These are phyloP conservation scores for Diachasmimorpha longicaudata DNA, from an alignment of 1,140 invertebrate genomes.

Conservation along the genomic window DNA sequence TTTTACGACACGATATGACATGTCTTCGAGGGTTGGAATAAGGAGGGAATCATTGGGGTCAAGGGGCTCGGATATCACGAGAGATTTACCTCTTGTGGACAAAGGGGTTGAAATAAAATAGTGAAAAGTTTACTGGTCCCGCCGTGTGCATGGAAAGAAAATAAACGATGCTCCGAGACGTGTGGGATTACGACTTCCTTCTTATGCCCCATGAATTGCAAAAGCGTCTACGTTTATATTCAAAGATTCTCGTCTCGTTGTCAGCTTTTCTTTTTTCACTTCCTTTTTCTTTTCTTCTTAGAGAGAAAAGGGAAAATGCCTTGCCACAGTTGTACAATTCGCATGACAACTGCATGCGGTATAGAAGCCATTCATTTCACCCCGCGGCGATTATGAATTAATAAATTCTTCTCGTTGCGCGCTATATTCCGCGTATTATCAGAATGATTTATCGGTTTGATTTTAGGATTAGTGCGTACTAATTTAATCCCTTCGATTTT, in stretches of 20 bases:
- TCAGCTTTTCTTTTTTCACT: slow-evolving; percentile 23
- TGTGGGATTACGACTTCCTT: slow-evolving; percentile 37
- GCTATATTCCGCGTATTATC: too few species aligned
- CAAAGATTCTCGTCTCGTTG: slow-evolving; percentile 39
- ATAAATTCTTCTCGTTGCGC: too few species aligned
- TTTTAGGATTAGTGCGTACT: too few species aligned
- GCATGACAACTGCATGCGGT: too few species aligned
- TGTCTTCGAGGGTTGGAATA: background rate
- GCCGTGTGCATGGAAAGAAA: slow-evolving; percentile 17
- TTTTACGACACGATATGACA: slow-evolving; percentile 3
- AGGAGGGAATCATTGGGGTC: background rate
- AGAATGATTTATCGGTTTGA: too few species aligned
- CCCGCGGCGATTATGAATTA: too few species aligned
- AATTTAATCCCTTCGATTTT: too few species aligned
- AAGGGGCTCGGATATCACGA: background rate
- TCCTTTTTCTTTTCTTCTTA: background rate
- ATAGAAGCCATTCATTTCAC: too few species aligned
- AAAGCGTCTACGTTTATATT: slow-evolving; percentile 48
- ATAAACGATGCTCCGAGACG: slow-evolving; percentile 29
- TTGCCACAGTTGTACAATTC: background rate
- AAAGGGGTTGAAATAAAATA: slow-evolving; percentile 4
- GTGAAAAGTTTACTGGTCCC: background rate
- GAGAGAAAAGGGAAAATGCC: background rate
- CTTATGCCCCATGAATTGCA: slow-evolving; percentile 46
- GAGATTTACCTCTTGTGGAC: background rate